Base-by-base conservation (phyloP, 2,797 vertebrate species). In the Fistularia tabacaria region DNA sequence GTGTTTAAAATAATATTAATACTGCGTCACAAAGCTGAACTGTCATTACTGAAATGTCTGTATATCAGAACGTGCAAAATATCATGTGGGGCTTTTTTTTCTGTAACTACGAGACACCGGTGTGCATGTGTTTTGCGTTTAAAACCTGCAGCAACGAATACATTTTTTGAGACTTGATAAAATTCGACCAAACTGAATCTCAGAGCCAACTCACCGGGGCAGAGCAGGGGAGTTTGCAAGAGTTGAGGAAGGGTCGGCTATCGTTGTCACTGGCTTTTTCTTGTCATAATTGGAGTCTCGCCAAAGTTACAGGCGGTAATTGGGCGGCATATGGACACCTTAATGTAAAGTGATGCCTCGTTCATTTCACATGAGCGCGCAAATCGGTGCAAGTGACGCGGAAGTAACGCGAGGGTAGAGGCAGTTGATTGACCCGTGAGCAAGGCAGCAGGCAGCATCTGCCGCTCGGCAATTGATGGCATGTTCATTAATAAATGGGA, bases 371-470 rank as follows among this genome's bases (percentile, higher is more conserved):
- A 80, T 86, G 85, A 86, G 76, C 57, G 80, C 80, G 25, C 84
- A 75, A 87, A 85, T 86, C 77, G 77, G 69, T 76, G 70, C 83
- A 84, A 83, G 86, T 88, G 88, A 88, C 85, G 85, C 85, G 83
- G 85, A 88, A 87, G 25, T 77, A 82, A 86, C 64, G 42, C 53
- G 36, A 68, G 69, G 49, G 64, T 62, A 73, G 79, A 83, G 82
- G 82, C 85, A 80, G 86, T 84, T 87, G 77, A 81, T 73, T 79
- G 75, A 65, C 77, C 80, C 67, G 65, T 82, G 83, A 87, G 81
- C 86, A 82, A 81, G 81, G 85, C 86, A 87, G 82, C 84, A 81
- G 79, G 79, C 37, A 56, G 73, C 80, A 82, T 84, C 81, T 84
- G 85, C 74, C 79, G 70, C 61, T 56, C 50, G 41, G 42, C 51